Evolutionary conservation across 2,888 invertebrate species (phyloP).

Genomic region (Megalurothrips usitatus): DNA sequence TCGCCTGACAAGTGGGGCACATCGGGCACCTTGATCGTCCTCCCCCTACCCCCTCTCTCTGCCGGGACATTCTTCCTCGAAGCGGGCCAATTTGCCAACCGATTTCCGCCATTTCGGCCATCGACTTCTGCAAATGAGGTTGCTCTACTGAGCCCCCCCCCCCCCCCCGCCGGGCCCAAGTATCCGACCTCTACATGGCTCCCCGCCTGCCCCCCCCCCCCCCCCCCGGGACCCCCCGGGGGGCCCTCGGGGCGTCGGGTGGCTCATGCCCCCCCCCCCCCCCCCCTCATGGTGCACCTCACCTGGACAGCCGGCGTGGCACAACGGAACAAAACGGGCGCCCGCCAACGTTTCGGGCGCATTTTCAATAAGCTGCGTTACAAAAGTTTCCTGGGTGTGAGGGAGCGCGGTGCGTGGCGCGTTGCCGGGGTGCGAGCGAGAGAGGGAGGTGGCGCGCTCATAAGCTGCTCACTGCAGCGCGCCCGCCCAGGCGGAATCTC

Average conservation of each 20-base stretch:
- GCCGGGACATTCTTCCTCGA: neutral
- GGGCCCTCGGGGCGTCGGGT: too few relatives aligned
- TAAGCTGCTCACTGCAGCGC: too few relatives aligned
- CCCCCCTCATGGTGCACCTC: neutral
- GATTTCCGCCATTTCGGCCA: conserved; percentile 16
- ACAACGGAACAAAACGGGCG: too few relatives aligned
- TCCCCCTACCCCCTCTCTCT: neutral
- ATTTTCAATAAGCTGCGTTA: too few relatives aligned
- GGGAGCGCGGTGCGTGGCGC: too few relatives aligned
- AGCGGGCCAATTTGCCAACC: conserved; percentile 11
- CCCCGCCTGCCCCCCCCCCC: neutral
- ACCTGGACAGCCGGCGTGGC: neutral
- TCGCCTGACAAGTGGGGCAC: neutral
- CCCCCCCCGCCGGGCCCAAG: neutral
- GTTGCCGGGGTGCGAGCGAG: too few relatives aligned
- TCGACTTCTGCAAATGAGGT: conserved; percentile 20
- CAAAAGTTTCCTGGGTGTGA: too few relatives aligned
- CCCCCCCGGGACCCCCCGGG: neutral
- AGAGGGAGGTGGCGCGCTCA: too few relatives aligned
- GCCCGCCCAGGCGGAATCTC: too few relatives aligned
- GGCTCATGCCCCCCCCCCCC: neutral
- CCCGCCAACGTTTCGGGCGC: too few relatives aligned
- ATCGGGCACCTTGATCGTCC: neutral
- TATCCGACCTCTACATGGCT: neutral
- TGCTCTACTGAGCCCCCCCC: neutral